These are phyloP conservation scores for Dicerorhinus sumatrensis DNA, from an alignment of 2,113 vertebrate species.

Conservation along the genomic window DNA sequence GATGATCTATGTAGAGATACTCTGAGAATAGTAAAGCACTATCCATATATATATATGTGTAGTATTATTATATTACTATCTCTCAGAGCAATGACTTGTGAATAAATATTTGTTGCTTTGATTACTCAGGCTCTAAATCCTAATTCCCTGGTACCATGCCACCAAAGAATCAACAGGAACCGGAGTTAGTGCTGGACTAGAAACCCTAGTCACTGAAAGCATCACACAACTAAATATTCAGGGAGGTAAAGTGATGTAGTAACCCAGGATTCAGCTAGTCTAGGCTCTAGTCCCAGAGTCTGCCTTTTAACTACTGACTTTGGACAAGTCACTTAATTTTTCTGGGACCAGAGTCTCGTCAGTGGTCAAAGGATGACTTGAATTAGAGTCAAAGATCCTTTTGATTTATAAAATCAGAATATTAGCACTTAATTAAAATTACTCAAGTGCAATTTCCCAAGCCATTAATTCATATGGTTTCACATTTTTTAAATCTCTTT, in stretches of 20 bases:
- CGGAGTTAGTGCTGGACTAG: not conserved
- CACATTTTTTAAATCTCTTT: constrained; percentile 35
- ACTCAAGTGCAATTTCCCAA: constrained; percentile 67
- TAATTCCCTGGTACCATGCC: constrained; percentile 12
- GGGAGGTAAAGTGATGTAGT: constrained; percentile 19
- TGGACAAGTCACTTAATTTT: constrained; percentile 74
- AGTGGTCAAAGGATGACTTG: constrained; percentile 74
- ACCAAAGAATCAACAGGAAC: not conserved
- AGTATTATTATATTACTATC: not conserved
- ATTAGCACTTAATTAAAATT: constrained; percentile 71
- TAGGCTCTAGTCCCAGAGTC: constrained; percentile 59
- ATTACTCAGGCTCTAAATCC: constrained; percentile 3
- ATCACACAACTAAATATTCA: constrained; percentile 34
- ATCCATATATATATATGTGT: not conserved
- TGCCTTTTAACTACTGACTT: constrained; percentile 72
- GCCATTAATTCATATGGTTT: constrained; percentile 59
- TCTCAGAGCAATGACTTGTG: constrained; percentile 14
- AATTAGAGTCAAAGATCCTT: constrained; percentile 69
- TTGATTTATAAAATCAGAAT: constrained; percentile 72
- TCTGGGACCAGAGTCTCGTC: constrained; percentile 67
- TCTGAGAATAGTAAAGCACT: constrained; percentile 24
- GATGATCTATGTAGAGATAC: constrained; percentile 14
- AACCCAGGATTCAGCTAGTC: constrained; percentile 36
- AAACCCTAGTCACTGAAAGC: constrained; percentile 18
- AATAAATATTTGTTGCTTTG: constrained; percentile 11